These are phyloP conservation scores for Deilephila porcellus DNA, from an alignment of 2,888 invertebrate species.

Conservation along the genomic window DNA sequence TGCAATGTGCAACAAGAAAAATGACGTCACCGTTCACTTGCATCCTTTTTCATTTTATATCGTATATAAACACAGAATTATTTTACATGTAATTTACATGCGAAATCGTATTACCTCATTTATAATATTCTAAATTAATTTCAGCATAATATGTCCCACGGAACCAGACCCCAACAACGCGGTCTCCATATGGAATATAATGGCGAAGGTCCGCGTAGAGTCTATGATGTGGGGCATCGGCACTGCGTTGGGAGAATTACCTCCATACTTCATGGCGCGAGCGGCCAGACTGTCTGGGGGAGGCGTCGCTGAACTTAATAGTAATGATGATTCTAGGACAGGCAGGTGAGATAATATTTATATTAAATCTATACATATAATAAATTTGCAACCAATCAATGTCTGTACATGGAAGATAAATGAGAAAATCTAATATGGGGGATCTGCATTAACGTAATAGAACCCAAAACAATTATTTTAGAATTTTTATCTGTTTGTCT, in stretches of 20 bases:
- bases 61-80: too few relatives aligned
- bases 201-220: constrained; percentile 97
- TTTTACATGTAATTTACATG: too few relatives aligned
- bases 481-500: too few relatives aligned
- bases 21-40: too few relatives aligned
- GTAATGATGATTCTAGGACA: constrained; percentile 64
- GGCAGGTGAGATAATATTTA: constrained; percentile 50
- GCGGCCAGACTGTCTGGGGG: constrained; percentile 90
- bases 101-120: not conserved
- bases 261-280: constrained; percentile 99
- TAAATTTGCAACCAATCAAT: too few relatives aligned
- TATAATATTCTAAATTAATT: constrained; percentile 48
- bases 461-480: too few relatives aligned
- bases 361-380: too few relatives aligned
- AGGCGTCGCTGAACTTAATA: constrained; percentile 61
- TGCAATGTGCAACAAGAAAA: too few relatives aligned
- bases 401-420: too few relatives aligned
- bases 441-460: too few relatives aligned
- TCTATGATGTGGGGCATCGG: constrained; percentile 99
- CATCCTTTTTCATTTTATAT: too few relatives aligned
- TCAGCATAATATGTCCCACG: constrained; percentile 96
- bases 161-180: constrained; percentile 84
- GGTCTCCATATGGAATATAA: constrained; percentile 95
- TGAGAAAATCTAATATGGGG: too few relatives aligned
- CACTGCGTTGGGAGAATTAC: constrained; percentile 99